Percentiles rank a stretch among this genome's conserved stretches.
Evolutionary conservation across 2,113 vertebrate genomes (phyloP).

Genomic region (Psittacula cyanocephala): DNA sequence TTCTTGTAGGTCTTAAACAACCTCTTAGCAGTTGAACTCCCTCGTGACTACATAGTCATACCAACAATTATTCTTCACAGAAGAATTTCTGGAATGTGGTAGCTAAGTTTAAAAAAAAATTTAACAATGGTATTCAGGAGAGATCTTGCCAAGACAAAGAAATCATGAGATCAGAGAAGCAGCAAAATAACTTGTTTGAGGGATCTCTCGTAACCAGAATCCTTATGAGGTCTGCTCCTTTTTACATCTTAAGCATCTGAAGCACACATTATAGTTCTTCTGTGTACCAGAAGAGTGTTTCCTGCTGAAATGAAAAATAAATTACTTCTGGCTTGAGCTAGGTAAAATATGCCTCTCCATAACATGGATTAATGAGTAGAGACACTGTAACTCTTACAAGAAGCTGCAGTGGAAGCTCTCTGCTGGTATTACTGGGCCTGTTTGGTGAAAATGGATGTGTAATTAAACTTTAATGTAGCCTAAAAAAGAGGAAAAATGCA

Average conservation of each 20-base stretch:
- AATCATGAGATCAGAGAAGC: background rate
- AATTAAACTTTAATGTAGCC: background rate
- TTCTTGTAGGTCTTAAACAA: constrained; percentile 35
- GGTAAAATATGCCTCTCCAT: background rate
- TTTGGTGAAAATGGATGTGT: background rate
- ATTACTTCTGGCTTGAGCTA: background rate
- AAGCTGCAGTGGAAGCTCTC: background rate
- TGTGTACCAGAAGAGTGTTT: background rate
- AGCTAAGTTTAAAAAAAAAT: constrained; percentile 29
- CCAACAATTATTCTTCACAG: background rate
- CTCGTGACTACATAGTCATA: background rate
- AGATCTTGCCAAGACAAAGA: constrained; percentile 25
- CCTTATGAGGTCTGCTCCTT: background rate
- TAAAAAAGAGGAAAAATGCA: constrained; percentile 32
- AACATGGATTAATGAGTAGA: background rate
- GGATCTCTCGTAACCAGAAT: background rate
- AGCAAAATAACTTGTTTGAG: background rate
- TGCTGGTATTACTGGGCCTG: background rate
- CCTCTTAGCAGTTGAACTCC: background rate
- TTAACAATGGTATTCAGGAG: background rate
- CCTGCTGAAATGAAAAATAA: background rate
- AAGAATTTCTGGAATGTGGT: constrained; percentile 24
- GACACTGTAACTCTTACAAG: background rate
- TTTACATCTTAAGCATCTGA: background rate
- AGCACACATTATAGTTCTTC: background rate